Base-by-base conservation (phyloP, 2,888 invertebrate genomes). In the Drosophila cyrtoloma region DNA sequence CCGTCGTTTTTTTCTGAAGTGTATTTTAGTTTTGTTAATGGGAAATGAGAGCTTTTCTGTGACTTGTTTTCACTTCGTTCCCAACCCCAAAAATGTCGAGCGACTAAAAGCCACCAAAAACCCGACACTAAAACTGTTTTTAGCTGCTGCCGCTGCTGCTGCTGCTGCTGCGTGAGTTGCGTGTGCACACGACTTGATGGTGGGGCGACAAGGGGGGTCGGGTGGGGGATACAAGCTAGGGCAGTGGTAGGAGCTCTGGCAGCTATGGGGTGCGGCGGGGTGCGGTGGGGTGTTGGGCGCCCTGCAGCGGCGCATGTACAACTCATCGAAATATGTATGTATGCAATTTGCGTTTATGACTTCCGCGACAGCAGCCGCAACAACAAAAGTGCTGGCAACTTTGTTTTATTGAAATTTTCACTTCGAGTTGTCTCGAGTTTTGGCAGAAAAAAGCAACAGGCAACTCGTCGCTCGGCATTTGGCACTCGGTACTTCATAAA, bases 351-450 rank as follows among this genome's bases (percentile, higher is more conserved):
- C 73, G 59, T 82, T 86, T 86, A 90, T 69, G 86, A 90, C 86
- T 86, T 86, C 90, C 90, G 90, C 89, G 82, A 73, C 79, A 84
- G 72, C 78, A 71, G 66, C 68, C 70, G 68, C 87, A 81, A 14
- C 77, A 65, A 42, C 37, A 65, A 68, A 65, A 77, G 52, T 52
- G 68, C 50, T 81, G 72, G 66, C 79, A 79, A 71, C 66, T 81
- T 81, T 82, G 62, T 68, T 71, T 75, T 89, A 86, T 86, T 89
- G 75, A 89, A 88, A 86, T 90, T 90, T 86, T 90, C 90, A 89
- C 90, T 89, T 89, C 69, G 66, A 66, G 74, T 68, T 73, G 64
- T 77, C 61, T 62, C 33, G 58, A 57, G 72, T 71, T 77, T 80
- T 77, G 84, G 60, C 77, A 81, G 75, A 81, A 39, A 22, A 22